A percentile compares a stretch with the other conserved stretches of the same genome.
phyloP scores from a whole-genome alignment of 1,140 invertebrate species.

The Forficula auricularia region DNA sequence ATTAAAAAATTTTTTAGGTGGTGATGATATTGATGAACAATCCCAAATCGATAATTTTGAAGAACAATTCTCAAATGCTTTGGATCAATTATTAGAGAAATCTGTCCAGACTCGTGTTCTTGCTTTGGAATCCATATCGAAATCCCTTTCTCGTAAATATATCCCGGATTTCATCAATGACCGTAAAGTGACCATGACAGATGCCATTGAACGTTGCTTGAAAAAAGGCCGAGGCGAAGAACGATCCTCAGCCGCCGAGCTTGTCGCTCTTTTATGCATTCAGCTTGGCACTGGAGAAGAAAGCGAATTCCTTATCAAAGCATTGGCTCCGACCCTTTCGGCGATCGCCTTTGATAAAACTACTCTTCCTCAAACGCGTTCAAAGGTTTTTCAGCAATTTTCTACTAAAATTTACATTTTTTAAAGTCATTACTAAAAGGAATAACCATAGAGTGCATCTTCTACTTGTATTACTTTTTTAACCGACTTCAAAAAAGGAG shows the following conservation, averaged over 20 bases:
- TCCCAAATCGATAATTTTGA: conserved; percentile 60
- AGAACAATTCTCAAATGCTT: conserved; percentile 67
- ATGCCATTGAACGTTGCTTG: conserved; percentile 59
- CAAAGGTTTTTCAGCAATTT: conserved; percentile 34
- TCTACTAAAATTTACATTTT: too few species aligned
- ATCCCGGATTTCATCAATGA: conserved; percentile 58
- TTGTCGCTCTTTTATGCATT: conserved; percentile 62
- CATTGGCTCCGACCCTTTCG: conserved; percentile 37
- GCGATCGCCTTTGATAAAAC: conserved; percentile 40
- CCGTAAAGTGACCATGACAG: conserved; percentile 60
- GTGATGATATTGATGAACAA: conserved; percentile 36
- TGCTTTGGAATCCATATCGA: conserved; percentile 52
- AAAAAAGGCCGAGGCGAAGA: conserved; percentile 68
- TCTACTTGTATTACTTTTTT: too few species aligned
- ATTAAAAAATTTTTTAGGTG: too few species aligned
- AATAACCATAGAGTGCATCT: too few species aligned
- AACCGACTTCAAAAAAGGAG: too few species aligned
- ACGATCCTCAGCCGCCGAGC: conserved; percentile 54
- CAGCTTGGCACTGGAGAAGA: conserved; percentile 53
- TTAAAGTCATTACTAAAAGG: too few species aligned
- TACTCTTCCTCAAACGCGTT: conserved; percentile 35
- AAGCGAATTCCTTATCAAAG: conserved; percentile 40
- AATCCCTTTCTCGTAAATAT: conserved; percentile 60
- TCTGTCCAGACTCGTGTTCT: conserved; percentile 60
- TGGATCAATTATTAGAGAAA: conserved; percentile 72